Percentiles rank a stretch among this genome's conserved stretches.
Evolutionary conservation across 1,140 invertebrate species (phyloP).

Genomic region (Aphis gossypii): DNA sequence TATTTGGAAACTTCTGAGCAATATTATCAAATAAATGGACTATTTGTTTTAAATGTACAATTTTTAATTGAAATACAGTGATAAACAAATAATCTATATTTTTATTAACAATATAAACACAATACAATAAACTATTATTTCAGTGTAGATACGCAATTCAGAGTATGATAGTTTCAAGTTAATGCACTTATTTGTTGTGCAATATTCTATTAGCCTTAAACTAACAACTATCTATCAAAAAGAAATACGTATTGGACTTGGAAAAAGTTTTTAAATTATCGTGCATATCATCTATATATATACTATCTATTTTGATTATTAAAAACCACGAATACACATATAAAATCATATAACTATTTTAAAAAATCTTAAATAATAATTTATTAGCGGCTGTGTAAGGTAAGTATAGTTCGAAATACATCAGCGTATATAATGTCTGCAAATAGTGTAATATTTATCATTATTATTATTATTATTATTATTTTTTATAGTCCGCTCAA

Average conservation of each 20-base stretch:
- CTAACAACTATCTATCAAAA: not conserved
- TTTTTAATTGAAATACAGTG: no score
- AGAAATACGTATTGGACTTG: no score
- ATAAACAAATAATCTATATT: no score
- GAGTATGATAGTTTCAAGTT: no score
- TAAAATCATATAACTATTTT: not conserved
- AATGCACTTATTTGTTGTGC: no score
- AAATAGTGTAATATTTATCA: not conserved
- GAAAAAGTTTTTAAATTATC: not conserved
- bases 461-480: not conserved
- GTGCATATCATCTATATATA: not conserved
- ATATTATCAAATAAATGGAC: no score
- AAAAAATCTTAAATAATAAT: not conserved
- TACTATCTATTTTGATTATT: not conserved
- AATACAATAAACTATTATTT: no score
- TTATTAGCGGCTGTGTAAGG: not conserved
- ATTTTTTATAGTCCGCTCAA: slow-evolving; percentile 8
- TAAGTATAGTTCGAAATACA: not conserved
- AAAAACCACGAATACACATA: not conserved
- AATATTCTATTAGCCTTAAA: not conserved
- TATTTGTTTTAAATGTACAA: no score
- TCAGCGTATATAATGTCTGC: not conserved
- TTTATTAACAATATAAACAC: no score
- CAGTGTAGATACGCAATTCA: no score
- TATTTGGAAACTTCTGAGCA: not conserved